Conservation (phyloP, 2,888 invertebrate species). For the Melanargia galathea region DNA sequence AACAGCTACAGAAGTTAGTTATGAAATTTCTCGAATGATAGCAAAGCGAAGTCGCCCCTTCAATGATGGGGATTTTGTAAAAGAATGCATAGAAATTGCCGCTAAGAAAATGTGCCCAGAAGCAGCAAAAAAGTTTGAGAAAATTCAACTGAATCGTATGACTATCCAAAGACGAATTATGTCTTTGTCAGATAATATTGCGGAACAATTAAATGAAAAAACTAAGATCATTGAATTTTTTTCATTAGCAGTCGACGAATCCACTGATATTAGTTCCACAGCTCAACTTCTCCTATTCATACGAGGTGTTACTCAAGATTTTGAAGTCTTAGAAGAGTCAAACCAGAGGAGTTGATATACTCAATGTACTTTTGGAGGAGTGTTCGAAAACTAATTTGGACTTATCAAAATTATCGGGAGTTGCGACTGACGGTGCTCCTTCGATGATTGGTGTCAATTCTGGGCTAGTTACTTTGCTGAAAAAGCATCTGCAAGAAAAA, state of each 20-base stretch:
- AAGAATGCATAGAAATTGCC: slow-evolving; percentile 27
- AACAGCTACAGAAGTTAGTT: not conserved
- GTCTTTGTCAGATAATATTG: slow-evolving; percentile 24
- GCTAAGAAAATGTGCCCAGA: slow-evolving; percentile 2
- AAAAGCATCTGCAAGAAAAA: slow-evolving; percentile 40
- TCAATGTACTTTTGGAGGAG: slow-evolving; percentile 35
- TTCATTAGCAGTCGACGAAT: slow-evolving; percentile 24
- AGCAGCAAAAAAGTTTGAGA: slow-evolving; percentile 7
- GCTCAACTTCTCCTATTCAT: slow-evolving; percentile 31
- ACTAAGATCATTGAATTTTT: slow-evolving; percentile 26
- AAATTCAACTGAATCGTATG: slow-evolving; percentile 7
- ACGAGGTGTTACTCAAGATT: slow-evolving; percentile 30
- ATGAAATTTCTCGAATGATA: slow-evolving; percentile 26
- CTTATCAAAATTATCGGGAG: slow-evolving; percentile 36
- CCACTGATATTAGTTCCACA: slow-evolving; percentile 26
- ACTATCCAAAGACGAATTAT: slow-evolving; percentile 4
- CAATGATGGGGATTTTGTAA: slow-evolving; percentile 37
- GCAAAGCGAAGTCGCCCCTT: slow-evolving; percentile 37
- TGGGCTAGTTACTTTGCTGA: slow-evolving; percentile 33
- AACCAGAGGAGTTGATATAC: slow-evolving; percentile 36
- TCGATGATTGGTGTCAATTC: slow-evolving; percentile 41
- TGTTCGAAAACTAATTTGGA: slow-evolving; percentile 38
- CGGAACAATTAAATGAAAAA: slow-evolving; percentile 22
- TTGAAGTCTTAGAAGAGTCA: slow-evolving; percentile 30
- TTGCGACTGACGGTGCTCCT: slow-evolving; percentile 42